Conservation (phyloP, 23 tunicate species). For the Ciona savignyi region DNA sequence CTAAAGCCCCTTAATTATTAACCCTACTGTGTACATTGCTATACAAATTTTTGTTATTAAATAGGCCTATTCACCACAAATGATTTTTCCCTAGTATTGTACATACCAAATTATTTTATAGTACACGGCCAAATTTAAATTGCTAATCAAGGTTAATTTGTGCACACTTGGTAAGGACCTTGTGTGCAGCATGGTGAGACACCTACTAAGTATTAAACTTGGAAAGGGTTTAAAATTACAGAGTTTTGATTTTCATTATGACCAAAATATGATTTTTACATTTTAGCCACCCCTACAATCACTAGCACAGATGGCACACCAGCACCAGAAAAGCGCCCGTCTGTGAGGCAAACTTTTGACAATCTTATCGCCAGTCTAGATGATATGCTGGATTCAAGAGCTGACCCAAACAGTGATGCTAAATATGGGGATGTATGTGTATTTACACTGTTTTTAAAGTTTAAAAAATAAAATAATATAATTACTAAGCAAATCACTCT, state of each 20-base stretch:
- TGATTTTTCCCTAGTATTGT: too few species aligned
- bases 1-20: too few species aligned
- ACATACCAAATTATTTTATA: too few species aligned
- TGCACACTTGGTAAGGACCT: not conserved
- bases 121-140: too few species aligned
- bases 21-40: too few species aligned
- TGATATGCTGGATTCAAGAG: slow-evolving; percentile 69
- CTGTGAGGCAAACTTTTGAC: slow-evolving; percentile 50
- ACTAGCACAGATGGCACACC: not conserved
- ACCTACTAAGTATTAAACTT: too few species aligned
- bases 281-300: not conserved
- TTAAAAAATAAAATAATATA: too few species aligned
- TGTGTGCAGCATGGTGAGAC: not conserved
- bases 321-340: not conserved
- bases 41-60: too few species aligned
- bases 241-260: not conserved
- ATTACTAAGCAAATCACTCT: not conserved
- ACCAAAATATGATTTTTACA: too few species aligned
- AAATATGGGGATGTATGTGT: not conserved
- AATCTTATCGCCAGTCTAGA: slow-evolving; percentile 71
- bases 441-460: not conserved
- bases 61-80: too few species aligned
- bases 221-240: too few species aligned
- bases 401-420: not conserved
- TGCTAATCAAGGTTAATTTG: not conserved